Base-by-base conservation (phyloP, 2,888 invertebrate species). In the Nomada flava region DNA sequence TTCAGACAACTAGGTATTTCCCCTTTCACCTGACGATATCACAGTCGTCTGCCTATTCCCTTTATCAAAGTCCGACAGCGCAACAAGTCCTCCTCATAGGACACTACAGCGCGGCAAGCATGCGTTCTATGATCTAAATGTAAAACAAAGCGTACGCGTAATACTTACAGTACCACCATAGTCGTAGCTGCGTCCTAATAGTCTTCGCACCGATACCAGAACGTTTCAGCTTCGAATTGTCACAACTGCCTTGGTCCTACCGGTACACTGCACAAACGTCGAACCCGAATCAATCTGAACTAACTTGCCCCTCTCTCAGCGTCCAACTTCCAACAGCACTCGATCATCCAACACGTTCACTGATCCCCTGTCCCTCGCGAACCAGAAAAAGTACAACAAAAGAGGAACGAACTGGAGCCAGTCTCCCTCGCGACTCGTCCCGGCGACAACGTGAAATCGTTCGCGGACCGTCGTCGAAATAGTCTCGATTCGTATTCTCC, bases 151-250 rank as follows among this genome's bases (percentile, higher is more conserved):
- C 1, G 7, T 20, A 23, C 5, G 0, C 18, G 2, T 20, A n/a
- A 73, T 88, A 93, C 93, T 92, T 85, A 93, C 93, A 93, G 86
- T 83, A 93, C 93, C 88, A 93, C 93, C 93, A 93, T 93, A 92
- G 91, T 93, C 89, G 91, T 86, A 77, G 85, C 64, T 91, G 84
- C 88, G 90, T 89, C 87, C 80, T 83, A 82, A 85, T 84, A 79
- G 87, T 78, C 50, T 29, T 84, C 55, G 57, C 76, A 59, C 68
- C 29, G 63, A 44, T 62, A 63, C 47, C 47, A 74, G 77, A 18
- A 9, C 20, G 29, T 20, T 23, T 53, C 15, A 11, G 20, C 18
- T 3, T 36, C 50, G 10, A 1, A 2, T 42, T 53, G 11, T 63
- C 71, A 53, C 71, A 63, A 63, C 20, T 53, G 29, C 29, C 36